Conservation (phyloP, 2,888 invertebrate species). For the Platynereis dumerilii region DNA sequence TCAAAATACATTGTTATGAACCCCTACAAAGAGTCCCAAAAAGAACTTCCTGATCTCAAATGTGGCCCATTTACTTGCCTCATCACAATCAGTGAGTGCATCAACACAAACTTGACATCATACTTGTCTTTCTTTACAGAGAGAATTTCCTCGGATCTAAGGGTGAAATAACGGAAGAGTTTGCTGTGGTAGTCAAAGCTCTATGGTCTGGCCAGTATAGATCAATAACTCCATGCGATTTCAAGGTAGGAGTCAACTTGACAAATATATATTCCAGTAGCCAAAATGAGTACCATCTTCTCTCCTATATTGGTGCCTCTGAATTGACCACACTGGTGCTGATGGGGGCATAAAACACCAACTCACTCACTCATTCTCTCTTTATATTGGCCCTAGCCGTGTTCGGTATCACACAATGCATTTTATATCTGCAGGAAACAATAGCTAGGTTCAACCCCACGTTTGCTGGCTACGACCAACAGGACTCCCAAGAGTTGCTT, state of each 20-base stretch:
- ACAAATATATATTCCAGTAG: no score
- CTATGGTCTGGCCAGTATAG: constrained; percentile 84
- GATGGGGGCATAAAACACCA: no score
- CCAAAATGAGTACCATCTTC: no score
- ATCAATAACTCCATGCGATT: constrained; percentile 79
- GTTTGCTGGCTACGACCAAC: constrained; percentile 73
- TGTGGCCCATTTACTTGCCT: no score
- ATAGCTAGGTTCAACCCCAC: constrained; percentile 78
- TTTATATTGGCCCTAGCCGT: background rate
- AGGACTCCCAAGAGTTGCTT: constrained; percentile 83
- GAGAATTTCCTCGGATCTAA: constrained; percentile 18
- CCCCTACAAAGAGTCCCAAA: no score
- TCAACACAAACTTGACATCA: no score
- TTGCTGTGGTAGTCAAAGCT: constrained; percentile 80
- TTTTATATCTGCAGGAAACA: constrained; percentile 64
- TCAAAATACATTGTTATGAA: no score
- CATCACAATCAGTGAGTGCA: no score
- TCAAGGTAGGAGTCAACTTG: constrained; percentile 70
- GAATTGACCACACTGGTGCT: no score
- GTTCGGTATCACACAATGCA: no score
- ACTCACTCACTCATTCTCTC: background rate
- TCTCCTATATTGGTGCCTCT: no score
- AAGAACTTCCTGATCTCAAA: no score
- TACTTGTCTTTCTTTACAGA: constrained; percentile 8
- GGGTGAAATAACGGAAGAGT: constrained; percentile 82